Evolutionary conservation across 1,140 invertebrate genomes (phyloP).

Genomic region (Tribolium madens): DNA sequence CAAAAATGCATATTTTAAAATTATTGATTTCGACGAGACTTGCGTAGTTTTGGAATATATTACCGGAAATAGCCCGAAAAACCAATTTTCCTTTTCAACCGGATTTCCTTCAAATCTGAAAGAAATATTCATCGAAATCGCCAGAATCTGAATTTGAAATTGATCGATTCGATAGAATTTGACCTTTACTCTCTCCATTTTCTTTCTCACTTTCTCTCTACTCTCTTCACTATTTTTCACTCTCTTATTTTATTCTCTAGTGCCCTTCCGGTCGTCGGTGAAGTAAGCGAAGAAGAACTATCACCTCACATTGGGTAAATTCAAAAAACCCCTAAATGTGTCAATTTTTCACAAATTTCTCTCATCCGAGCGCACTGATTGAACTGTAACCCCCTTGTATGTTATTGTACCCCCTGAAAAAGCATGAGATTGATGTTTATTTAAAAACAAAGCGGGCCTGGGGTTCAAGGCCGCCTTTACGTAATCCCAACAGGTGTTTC

Average conservation of each 20-base stretch:
- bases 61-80: too few relatives aligned
- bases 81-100: too few relatives aligned
- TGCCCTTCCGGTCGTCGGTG: slow-evolving; percentile 19
- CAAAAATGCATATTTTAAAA: too few relatives aligned
- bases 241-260: slow-evolving; percentile 34
- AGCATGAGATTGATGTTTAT: neutral
- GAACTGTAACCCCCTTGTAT: neutral
- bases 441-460: neutral
- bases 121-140: too few relatives aligned
- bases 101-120: too few relatives aligned
- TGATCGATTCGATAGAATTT: neutral
- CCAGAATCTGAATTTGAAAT: too few relatives aligned
- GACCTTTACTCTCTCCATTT: neutral
- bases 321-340: neutral
- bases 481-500: slow-evolving; percentile 8
- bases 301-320: slow-evolving; percentile 21
- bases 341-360: neutral
- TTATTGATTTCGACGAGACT: too few relatives aligned
- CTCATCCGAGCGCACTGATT: neutral
- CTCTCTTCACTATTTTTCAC: neutral
- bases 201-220: neutral
- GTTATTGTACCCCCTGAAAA: neutral
- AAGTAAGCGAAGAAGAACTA: slow-evolving; percentile 27
- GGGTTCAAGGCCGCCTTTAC: neutral
- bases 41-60: too few relatives aligned